Base-by-base conservation (phyloP, 1,140 invertebrate genomes). In the Pseudoatta argentina region DNA sequence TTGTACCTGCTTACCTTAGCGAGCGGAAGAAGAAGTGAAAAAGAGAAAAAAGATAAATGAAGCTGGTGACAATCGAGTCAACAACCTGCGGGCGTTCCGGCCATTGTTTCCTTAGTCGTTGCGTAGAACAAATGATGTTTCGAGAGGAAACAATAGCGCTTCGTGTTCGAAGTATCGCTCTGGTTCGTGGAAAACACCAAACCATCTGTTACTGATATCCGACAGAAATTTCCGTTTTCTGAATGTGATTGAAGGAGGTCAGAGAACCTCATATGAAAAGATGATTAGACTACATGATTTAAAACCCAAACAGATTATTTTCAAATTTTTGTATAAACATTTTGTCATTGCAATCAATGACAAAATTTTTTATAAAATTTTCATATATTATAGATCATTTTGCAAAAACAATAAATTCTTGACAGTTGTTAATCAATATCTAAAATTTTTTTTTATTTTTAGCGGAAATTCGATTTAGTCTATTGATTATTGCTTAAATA, bases 21-120 rank as follows among this genome's bases (percentile, higher is more conserved):
- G 27, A 51, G 81, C 61, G 83, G 21, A 88, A 48, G 66, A 67
- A 83, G 69, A 83, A 83, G 27, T 44, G 78, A 69, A 77, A 78
- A 64, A 48, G 76, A 86, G 66, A 83, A 72, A 51, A 55, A 57
- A 83, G 67, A 82, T 61, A 91, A 88, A 89, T 87, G 78, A 88
- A 90, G 79, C 71, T 64, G 91, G 78, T 91, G 90, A 91, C 90
- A 91, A 91, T 91, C 86, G 87, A 93, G 92, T 93, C 92, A 92
- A 93, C 91, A 93, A 92, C 92, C 92, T 92, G 88, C 85, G 87
- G 86, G 86, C 87, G 91, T 93, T 93, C 87, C 89, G 89, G 76
- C 89, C 86, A 91, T 91, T 92, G 91, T 92, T 91, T 91, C 63
- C 86, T 90, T 77, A 85, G 59, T 63, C 86, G 51, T 87, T 61